Evolutionary conservation across 2,888 invertebrate genomes (phyloP).

Genomic region (Drosophila eohydei): DNA sequence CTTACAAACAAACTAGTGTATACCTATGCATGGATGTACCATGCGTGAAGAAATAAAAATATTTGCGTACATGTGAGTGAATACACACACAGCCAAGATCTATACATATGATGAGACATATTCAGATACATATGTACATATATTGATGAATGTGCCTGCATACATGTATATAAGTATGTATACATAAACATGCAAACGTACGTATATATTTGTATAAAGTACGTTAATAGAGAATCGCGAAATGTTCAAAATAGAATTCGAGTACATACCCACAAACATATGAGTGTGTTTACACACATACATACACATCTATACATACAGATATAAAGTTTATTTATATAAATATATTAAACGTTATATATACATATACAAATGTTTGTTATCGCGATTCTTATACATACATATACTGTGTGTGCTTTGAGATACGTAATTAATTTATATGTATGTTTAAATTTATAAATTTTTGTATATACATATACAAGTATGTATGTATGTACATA

Average conservation of each 20-base stretch:
- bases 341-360: not conserved
- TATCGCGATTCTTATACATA: constrained; percentile 16
- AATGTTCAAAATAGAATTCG: constrained; percentile 39
- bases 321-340: not conserved
- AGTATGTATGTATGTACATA: not conserved
- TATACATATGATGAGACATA: not conserved
- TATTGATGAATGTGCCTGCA: not conserved
- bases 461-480: not conserved
- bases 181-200: not conserved
- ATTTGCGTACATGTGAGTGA: constrained; percentile 2
- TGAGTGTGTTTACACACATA: not conserved
- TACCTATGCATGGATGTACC: constrained; percentile 5
- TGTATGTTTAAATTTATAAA: constrained; percentile 8
- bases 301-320: not conserved
- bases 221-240: constrained; percentile 18
- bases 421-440: constrained; percentile 17
- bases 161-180: not conserved
- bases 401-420: not conserved
- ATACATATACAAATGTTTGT: constrained; percentile 19
- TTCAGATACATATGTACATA: not conserved
- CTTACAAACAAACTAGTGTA: constrained; percentile 1
- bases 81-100: constrained; percentile 3
- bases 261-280: constrained; percentile 1
- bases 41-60: constrained; percentile 1
- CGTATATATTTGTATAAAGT: not conserved